A percentile compares a stretch with the other conserved stretches of the same genome.
Conservation (phyloP, 2,888 invertebrate genomes). For the Drosophila mettleri region DNA sequence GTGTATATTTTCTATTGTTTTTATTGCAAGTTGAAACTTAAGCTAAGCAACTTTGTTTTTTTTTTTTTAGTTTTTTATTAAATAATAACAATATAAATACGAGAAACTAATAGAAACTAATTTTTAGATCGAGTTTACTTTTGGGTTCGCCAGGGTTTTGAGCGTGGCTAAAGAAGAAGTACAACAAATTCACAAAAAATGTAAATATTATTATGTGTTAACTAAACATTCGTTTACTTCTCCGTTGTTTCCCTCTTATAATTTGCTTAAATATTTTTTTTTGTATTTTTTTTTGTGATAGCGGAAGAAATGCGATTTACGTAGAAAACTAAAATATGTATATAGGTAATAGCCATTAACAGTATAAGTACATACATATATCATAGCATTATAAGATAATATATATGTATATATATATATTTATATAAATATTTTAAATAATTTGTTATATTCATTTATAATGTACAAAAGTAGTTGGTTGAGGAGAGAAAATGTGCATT, state of each 20-base stretch:
- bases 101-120: constrained; percentile 63
- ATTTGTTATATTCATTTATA: constrained; percentile 27
- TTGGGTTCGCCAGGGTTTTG: constrained; percentile 46
- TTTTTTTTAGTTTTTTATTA: no score
- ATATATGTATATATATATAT: constrained; percentile 9
- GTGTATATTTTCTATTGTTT: constrained; percentile 31
- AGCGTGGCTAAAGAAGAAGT: constrained; percentile 42
- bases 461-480: constrained; percentile 34
- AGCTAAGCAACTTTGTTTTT: constrained; percentile 38
- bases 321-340: constrained; percentile 61
- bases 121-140: constrained; percentile 28
- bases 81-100: constrained; percentile 65
- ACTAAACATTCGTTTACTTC: not conserved
- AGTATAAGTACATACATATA: constrained; percentile 37
- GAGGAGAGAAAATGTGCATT: constrained; percentile 35
- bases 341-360: constrained; percentile 36
- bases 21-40: constrained; percentile 70
- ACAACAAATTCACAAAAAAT: constrained; percentile 31
- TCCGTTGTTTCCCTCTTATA: not conserved
- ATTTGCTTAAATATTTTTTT: not conserved
- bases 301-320: constrained; percentile 83
- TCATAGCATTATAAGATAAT: constrained; percentile 21
- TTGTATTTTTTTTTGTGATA: constrained; percentile 37
- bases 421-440: constrained; percentile 8
- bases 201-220: constrained; percentile 6